phyloP scores from a whole-genome alignment of 2,888 invertebrate genomes.

The Caenorhabditis sp. region DNA sequence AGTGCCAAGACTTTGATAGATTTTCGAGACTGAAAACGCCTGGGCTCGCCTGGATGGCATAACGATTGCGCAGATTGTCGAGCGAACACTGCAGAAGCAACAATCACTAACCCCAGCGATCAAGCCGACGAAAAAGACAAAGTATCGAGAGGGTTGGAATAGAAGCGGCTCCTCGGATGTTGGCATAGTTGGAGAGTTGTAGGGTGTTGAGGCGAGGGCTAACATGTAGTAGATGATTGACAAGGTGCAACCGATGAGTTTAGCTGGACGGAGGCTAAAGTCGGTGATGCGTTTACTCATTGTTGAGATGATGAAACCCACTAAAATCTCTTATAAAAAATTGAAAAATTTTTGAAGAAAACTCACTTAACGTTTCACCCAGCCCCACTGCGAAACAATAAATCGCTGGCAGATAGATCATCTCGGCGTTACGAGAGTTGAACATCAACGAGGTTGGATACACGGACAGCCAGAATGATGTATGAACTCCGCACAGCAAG shows the following conservation, averaged over 20 bases:
- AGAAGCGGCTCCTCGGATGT: slow-evolving; percentile 24
- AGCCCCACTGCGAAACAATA: slow-evolving; percentile 43
- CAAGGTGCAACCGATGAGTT: slow-evolving; percentile 34
- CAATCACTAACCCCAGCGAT: slow-evolving; percentile 49
- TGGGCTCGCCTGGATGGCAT: slow-evolving; percentile 46
- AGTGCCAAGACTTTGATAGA: slow-evolving; percentile 35
- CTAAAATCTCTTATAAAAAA: too few species aligned
- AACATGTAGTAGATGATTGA: slow-evolving; percentile 15
- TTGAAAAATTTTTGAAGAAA: too few species aligned
- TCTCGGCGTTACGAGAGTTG: slow-evolving; percentile 27
- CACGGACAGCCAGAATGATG: slow-evolving; percentile 49
- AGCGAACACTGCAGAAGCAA: slow-evolving; percentile 43
- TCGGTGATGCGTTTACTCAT: slow-evolving; percentile 40
- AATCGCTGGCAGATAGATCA: slow-evolving; percentile 42
- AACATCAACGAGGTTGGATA: slow-evolving; percentile 53
- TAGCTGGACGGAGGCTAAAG: slow-evolving; percentile 49
- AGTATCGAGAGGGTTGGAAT: slow-evolving; percentile 25
- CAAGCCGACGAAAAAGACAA: slow-evolving; percentile 40
- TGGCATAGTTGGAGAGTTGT: slow-evolving; percentile 40
- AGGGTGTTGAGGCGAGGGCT: slow-evolving; percentile 42
- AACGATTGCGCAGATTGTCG: slow-evolving; percentile 46
- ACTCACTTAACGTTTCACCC: slow-evolving; percentile 51
- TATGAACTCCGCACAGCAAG: slow-evolving; percentile 33
- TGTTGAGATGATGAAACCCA: slow-evolving; percentile 43
- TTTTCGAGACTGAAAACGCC: slow-evolving; percentile 51